Base-by-base conservation (phyloP, 2,888 invertebrate species). In the Drosophila meridiana region DNA sequence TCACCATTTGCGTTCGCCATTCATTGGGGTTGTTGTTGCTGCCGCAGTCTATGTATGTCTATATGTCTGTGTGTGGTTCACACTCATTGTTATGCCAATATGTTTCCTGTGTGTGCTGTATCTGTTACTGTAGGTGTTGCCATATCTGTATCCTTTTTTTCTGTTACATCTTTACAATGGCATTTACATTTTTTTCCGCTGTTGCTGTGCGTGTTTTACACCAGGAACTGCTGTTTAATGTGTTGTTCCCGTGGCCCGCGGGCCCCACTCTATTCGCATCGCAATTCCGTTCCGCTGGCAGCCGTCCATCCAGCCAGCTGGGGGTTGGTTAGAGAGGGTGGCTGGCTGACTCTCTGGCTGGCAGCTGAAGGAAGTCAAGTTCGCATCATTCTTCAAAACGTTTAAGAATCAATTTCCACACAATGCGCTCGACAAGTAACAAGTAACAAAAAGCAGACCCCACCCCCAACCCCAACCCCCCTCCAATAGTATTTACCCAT, bases 331-430 rank as follows among this genome's bases (percentile, higher is more conserved):
- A 20, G 28, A 34, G 58, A 9, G 56, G 62, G 65, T 65, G 69
- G 53, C 8, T 42, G 40, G n/a, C 48, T 30, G 48, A 34, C 38
- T 42, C 34, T 56, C 48, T 58, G 69, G 40, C 8, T 40, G 53
- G 40, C 57, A 50, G 60, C 59, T 60, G 66, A 74, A 82, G 82
- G 66, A 74, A 82, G 82, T 84, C 84, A 82, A 84, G 78, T 67
- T 85, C 63, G 80, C 82, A 87, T 87, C 85, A 84, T 82, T 87
- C 84, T 82, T 87, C 87, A 75, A 78, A 84, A 75, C 87, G 78
- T 85, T 85, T 85, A 87, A 82, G 87, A 87, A 87, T 80, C 84
- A 85, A 85, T 87, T 85, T 87, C 73, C 52, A 65, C 85, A 82
- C 87, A 83, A 87, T 78, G 71, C 69, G 58, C 71, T 67, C 61